phyloP scores from a whole-genome alignment of 2,888 invertebrate species.

The Drosophila longiperda region DNA sequence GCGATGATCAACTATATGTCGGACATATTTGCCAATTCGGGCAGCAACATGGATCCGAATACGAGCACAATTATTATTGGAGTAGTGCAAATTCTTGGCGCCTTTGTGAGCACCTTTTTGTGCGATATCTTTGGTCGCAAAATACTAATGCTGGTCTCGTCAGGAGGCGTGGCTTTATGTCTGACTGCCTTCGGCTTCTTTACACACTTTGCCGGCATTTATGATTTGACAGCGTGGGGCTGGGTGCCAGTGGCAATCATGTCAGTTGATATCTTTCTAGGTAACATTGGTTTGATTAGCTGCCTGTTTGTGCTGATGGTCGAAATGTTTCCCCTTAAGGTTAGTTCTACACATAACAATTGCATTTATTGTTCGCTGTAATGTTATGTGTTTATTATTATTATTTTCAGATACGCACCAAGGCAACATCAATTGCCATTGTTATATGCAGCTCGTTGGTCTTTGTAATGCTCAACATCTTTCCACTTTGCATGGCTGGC shows the following conservation, averaged over 20 bases:
- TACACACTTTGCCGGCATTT: conserved; percentile 56
- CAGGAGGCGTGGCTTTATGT: conserved; percentile 73
- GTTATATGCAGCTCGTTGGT: conserved; percentile 67
- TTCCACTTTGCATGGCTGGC: conserved; percentile 71
- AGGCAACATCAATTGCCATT: conserved; percentile 71
- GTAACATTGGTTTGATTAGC: conserved; percentile 80
- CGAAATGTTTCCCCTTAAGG: conserved; percentile 83
- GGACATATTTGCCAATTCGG: conserved; percentile 77
- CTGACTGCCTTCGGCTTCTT: conserved; percentile 73
- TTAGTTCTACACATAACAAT: conserved; percentile 26
- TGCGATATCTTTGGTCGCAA: conserved; percentile 82
- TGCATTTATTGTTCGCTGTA: not conserved
- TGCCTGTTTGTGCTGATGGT: conserved; percentile 81
- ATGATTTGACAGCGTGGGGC: conserved; percentile 62
- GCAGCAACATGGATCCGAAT: conserved; percentile 78
- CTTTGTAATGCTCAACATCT: conserved; percentile 75
- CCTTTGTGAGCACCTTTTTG: conserved; percentile 72
- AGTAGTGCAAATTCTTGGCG: conserved; percentile 79
- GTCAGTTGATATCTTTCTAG: conserved; percentile 78
- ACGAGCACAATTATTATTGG: conserved; percentile 82
- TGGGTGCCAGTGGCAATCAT: conserved; percentile 81
- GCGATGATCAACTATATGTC: conserved; percentile 83
- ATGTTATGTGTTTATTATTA: not conserved
- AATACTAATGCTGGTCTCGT: conserved; percentile 76
- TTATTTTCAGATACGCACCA: conserved; percentile 75